Conservation (phyloP, 1,140 invertebrate genomes). For the Zaprionus ghesquierei region DNA sequence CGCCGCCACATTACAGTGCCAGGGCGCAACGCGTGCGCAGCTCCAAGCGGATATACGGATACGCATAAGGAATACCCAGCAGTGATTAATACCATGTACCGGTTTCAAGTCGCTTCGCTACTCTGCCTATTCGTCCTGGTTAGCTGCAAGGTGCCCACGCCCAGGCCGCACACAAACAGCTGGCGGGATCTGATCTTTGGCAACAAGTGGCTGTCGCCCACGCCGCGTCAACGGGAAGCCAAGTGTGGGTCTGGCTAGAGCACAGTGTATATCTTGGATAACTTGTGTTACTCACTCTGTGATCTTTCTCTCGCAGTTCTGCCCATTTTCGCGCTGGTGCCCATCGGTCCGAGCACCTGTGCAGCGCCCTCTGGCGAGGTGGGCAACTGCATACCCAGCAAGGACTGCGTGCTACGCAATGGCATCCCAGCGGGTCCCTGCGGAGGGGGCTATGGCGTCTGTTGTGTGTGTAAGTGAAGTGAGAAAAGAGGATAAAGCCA, state of each 20-base stretch:
- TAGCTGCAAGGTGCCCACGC: slow-evolving; percentile 44
- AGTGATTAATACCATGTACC: neutral
- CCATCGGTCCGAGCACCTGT: slow-evolving; percentile 88
- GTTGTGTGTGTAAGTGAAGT: slow-evolving; percentile 75
- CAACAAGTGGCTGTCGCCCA: slow-evolving; percentile 57
- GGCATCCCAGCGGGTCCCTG: slow-evolving; percentile 89
- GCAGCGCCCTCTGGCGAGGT: slow-evolving; percentile 88
- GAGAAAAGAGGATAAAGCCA: neutral
- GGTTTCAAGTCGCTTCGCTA: neutral
- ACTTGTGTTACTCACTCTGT: neutral
- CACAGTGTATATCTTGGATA: neutral
- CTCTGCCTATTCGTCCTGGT: slow-evolving; percentile 29
- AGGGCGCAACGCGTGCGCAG: slow-evolving; percentile 50
- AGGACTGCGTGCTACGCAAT: slow-evolving; percentile 87
- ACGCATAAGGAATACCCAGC: neutral
- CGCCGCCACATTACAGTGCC: slow-evolving; percentile 40
- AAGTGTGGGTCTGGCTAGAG: slow-evolving; percentile 59
- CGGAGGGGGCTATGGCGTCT: slow-evolving; percentile 85
- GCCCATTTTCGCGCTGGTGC: slow-evolving; percentile 89
- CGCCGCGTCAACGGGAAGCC: slow-evolving; percentile 60
- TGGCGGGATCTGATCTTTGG: slow-evolving; percentile 75
- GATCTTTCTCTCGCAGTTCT: slow-evolving; percentile 84
- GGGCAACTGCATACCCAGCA: slow-evolving; percentile 88
- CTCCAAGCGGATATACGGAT: no score
- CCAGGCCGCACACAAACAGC: slow-evolving; percentile 40